Conservation (phyloP, 1,140 invertebrate species). For the Philaenus spumarius region DNA sequence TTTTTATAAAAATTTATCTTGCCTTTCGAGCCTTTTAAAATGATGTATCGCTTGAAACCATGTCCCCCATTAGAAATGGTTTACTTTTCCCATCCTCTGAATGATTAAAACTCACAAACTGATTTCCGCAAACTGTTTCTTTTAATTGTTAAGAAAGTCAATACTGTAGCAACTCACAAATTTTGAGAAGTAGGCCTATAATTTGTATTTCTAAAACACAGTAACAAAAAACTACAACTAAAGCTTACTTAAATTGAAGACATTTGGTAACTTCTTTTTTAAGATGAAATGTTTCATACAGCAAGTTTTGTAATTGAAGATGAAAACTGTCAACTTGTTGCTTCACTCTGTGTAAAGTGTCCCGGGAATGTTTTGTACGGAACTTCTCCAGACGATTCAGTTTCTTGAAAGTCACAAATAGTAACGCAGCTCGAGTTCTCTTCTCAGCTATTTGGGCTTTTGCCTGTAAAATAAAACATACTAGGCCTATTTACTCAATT, state of each 20-base stretch:
- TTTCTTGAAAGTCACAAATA: slow-evolving; percentile 77
- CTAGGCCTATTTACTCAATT: not conserved
- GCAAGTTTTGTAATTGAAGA: slow-evolving; percentile 86
- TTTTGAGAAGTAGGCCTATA: no score
- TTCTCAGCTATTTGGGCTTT: slow-evolving; percentile 56
- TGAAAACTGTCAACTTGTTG: slow-evolving; percentile 83
- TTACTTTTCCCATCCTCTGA: no score
- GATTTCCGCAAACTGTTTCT: no score
- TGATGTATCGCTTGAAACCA: no score
- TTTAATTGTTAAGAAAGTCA: no score
- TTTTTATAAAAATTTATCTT: no score
- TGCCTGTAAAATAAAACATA: slow-evolving; percentile 43
- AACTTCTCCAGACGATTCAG: slow-evolving; percentile 87
- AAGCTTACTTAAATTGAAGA: slow-evolving; percentile 75
- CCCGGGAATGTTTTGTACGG: slow-evolving; percentile 68
- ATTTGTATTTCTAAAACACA: no score
- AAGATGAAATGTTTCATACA: slow-evolving; percentile 91
- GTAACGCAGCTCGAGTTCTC: slow-evolving; percentile 60
- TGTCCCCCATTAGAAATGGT: no score
- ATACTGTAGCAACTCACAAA: no score
- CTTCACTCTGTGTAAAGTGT: slow-evolving; percentile 70
- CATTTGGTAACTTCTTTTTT: slow-evolving; percentile 92
- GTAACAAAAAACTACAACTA: slow-evolving; percentile 1
- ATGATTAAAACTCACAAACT: no score
- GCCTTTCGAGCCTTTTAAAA: no score